phyloP scores from a whole-genome alignment of 2,113 vertebrate species.

The Periophthalmus modestus region DNA sequence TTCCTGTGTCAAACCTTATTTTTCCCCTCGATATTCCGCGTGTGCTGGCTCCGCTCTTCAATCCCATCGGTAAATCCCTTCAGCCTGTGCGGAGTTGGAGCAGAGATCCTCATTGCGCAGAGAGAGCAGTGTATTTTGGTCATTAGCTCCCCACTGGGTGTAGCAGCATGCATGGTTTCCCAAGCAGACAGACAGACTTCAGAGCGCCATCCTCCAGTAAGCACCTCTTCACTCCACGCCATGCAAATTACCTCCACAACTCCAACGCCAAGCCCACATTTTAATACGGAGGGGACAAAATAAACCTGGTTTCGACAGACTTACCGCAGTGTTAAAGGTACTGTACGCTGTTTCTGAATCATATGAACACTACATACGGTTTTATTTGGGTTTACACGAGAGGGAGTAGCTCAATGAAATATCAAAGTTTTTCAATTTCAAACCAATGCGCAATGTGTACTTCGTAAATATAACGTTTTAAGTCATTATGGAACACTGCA shows the following conservation, averaged over 20 bases:
- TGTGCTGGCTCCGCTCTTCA: slow-evolving; percentile 42
- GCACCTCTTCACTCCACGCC: slow-evolving; percentile 32
- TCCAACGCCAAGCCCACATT: slow-evolving; percentile 19
- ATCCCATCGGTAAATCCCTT: slow-evolving; percentile 56
- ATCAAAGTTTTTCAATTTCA: too few species aligned
- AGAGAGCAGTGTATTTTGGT: slow-evolving; percentile 44
- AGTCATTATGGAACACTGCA: too few species aligned
- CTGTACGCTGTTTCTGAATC: too few species aligned
- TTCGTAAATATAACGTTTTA: too few species aligned
- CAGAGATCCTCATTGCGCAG: slow-evolving; percentile 31
- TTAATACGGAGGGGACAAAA: slow-evolving; percentile 26
- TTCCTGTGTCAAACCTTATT: slow-evolving; percentile 13
- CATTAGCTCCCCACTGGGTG: slow-evolving; percentile 65
- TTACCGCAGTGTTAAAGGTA: background rate
- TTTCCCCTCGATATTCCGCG: slow-evolving; percentile 9
- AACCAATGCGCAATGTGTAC: too few species aligned
- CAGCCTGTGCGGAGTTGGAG: slow-evolving; percentile 29
- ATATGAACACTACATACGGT: too few species aligned
- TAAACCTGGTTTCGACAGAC: slow-evolving; percentile 10
- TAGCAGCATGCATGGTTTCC: slow-evolving; percentile 58
- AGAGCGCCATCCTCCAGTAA: slow-evolving; percentile 39
- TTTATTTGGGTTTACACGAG: too few species aligned
- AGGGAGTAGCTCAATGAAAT: too few species aligned
- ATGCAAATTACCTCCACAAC: slow-evolving; percentile 35
- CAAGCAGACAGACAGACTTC: slow-evolving; percentile 40